Evolutionary conservation across 1,140 invertebrate species (phyloP).

Genomic region (Bombus impatiens): DNA sequence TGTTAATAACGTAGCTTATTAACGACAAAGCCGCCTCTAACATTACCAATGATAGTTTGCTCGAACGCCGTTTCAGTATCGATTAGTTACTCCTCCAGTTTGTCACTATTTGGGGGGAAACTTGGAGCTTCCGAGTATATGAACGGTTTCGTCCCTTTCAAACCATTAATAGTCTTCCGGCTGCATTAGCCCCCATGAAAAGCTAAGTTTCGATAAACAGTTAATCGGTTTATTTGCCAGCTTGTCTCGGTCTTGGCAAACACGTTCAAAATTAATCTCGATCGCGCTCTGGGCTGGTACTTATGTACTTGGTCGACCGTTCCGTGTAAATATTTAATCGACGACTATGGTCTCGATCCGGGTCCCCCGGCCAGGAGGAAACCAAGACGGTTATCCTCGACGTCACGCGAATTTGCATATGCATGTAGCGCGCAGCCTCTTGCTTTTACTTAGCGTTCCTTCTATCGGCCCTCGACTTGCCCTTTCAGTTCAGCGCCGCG

Average conservation of each 20-base stretch:
- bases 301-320: conserved; percentile 11
- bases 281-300: conserved; percentile 35
- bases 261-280: conserved; percentile 42
- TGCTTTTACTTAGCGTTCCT: neutral
- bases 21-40: neutral
- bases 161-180: neutral
- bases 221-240: conserved; percentile 38
- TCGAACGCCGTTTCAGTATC: neutral
- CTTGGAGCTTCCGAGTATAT: neutral
- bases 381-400: conserved; percentile 49
- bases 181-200: neutral
- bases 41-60: neutral
- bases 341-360: conserved; percentile 28
- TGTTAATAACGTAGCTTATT: neutral
- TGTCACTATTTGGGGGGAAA: neutral
- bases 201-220: conserved; percentile 28
- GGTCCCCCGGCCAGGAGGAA: neutral
- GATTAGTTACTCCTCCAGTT: neutral
- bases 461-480: neutral
- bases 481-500: neutral
- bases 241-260: neutral
- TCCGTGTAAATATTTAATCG: conserved; percentile 62
- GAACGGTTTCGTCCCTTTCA: neutral
- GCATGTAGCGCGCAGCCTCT: conserved; percentile 40
- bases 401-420: conserved; percentile 66